Evolutionary conservation across 2,888 invertebrate genomes (phyloP), one percentile per base, ranked within the genome.

Genomic region (Sarcophaga subvicina): DNA sequence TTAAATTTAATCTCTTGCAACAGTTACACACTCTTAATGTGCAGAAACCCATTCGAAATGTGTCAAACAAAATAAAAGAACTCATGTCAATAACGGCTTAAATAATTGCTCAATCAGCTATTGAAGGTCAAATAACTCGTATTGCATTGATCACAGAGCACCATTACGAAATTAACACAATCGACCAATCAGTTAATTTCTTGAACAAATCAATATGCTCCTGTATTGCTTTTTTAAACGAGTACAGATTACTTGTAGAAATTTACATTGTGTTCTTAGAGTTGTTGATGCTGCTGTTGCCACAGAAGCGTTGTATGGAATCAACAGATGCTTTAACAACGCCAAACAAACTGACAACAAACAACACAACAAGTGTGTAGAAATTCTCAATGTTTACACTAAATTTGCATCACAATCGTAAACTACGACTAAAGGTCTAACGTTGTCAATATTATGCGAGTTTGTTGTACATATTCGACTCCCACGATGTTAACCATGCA

Each of bases 401-500:
- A n/a, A 77, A 77, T 80, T 86, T 80, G 67, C 76, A 73, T 77
- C 66, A 75, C 60, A 78, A 63, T 69, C 67, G 64, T 78, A 78
- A 75, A 78, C 69, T 69, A 54, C 37, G 37, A 37, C 2, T 37
- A 37, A 54, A 75, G 72, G 73, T 37, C 14, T 59, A 63, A 85
- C 76, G 67, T 63, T 83, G 83, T 69, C 72, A 83, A 80, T 72
- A 83, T 54, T 54, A 37, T 37, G 37, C 25, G 22, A 37, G 77
- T 83, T 83, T 76, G 72, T 54, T 54, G 37, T 76, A 22, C 22
- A 22, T 22, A 69, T 67, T 62, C 69, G 67, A 67, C 86, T 83
- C 86, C 86, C 86, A 86, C 86, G 83, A 80, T 76, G 76, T 72
- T 82, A 17, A 54, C 1, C 54, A 54, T 72, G 70, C 62, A 45